Evolutionary conservation across 2,797 vertebrate species (phyloP), one percentile per base, ranked within the genome.

Genomic region (Xenentodon cancila): DNA sequence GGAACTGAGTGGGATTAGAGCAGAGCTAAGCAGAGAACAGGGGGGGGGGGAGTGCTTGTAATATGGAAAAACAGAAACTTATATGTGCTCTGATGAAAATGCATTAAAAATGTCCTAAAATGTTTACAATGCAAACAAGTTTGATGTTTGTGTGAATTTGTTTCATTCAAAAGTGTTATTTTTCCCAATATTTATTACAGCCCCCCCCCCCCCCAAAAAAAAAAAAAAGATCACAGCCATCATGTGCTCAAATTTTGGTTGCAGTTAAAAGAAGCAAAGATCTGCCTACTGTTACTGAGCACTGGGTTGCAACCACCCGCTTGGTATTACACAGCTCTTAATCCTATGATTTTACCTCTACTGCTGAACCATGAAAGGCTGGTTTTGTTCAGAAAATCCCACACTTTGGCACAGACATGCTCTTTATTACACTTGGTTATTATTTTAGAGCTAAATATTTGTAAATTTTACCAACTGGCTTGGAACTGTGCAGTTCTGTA

Each of bases 311-410:
- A 80, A 69, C 66, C 68, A 69, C 9, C 56, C 16, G 34, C 64
- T 22, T 20, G 13, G 59, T 59, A 71, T 77, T 82, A 65, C 55
- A 62, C 34, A 37, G 40, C 42, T 66, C 64, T 54, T 66, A 65
- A 79, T 80, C 71, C 46, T 57, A 20, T 85, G 79, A 86, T 64
- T 37, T 71, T 60, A 69, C 59, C 25, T 25, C 25, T 25, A 25
- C 15, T 45, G 64, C 44, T 63, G 59, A 40, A 17, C 40, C 52
- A 77, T 84, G 75, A 89, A 86, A 78, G 69, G 34, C 30, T 47
- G 59, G 60, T 51, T 81, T 80, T 85, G 82, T 82, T 84, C 19
- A 19, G 42, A 55, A 75, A 77, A 60, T 59, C 54, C 44, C 60
- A 25, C 20, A 1, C 19, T 48, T 67, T 75, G 64, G 67, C 34